Conservation (phyloP, 2,888 invertebrate genomes). For the Drosophila meridionalis region DNA sequence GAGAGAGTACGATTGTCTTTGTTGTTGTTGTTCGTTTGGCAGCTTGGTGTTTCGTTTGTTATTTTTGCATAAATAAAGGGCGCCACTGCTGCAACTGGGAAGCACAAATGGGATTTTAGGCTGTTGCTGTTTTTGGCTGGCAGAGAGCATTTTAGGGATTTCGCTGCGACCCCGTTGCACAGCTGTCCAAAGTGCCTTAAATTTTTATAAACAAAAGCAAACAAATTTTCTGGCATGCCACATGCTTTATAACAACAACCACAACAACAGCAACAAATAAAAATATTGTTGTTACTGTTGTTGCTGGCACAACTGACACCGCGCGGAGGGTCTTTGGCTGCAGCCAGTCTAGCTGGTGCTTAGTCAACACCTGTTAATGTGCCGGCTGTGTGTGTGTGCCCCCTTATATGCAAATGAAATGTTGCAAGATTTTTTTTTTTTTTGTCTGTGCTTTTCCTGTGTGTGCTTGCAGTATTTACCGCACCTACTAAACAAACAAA, state of each 20-base stretch:
- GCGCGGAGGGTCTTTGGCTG: constrained; percentile 19
- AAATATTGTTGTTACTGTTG: constrained; percentile 28
- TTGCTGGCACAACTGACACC: constrained; percentile 21
- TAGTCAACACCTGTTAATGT: constrained; percentile 82
- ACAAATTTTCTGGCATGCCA: constrained; percentile 71
- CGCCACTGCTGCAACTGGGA: constrained; percentile 32
- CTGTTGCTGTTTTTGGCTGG: constrained; percentile 32
- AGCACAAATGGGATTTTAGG: constrained; percentile 77
- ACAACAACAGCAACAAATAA: constrained; percentile 20
- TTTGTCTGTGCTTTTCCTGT: background rate
- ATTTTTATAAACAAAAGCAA: constrained; percentile 78
- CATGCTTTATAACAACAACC: constrained; percentile 46
- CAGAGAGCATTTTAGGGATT: constrained; percentile 63
- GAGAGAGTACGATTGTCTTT: constrained; percentile 63
- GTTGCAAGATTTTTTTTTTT: constrained; percentile 42
- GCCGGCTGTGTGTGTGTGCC: constrained; percentile 36
- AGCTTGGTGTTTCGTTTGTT: constrained; percentile 67
- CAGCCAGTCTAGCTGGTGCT: constrained; percentile 57
- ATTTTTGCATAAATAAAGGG: constrained; percentile 79
- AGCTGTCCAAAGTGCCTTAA: constrained; percentile 74
- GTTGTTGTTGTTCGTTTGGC: constrained; percentile 34
- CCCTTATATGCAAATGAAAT: constrained; percentile 71
- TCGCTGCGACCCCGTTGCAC: constrained; percentile 46
- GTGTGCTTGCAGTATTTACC: constrained; percentile 55
- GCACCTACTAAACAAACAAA: constrained; percentile 67